phyloP scores from a whole-genome alignment of 2,113 vertebrate genomes.

The Smithornis capensis region DNA sequence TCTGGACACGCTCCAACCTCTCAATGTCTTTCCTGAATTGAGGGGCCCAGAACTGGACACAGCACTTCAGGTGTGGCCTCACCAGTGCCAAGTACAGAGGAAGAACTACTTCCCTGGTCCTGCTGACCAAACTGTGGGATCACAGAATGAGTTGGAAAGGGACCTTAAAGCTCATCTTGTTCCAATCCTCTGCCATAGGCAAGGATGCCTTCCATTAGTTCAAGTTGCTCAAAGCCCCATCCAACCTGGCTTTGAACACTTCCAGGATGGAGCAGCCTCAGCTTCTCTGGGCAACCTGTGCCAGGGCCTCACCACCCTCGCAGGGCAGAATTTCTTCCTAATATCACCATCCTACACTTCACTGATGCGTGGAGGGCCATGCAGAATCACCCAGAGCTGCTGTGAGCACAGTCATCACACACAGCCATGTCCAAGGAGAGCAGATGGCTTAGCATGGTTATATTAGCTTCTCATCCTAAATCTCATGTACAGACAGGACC shows the following conservation, averaged over 20 bases:
- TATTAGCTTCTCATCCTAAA: background rate
- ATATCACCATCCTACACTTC: background rate
- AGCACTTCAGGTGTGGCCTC: background rate
- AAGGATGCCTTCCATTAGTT: background rate
- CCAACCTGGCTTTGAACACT: background rate
- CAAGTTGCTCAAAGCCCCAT: background rate
- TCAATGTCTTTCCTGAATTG: background rate
- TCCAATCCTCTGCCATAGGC: background rate
- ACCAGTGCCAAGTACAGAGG: fast-evolving
- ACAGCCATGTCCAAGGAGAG: background rate
- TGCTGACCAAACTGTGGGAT: background rate
- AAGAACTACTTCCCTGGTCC: background rate
- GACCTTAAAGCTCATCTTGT: background rate
- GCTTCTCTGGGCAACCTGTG: background rate
- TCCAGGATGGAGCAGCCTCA: background rate
- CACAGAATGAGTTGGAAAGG: background rate
- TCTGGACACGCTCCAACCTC: fast-evolving
- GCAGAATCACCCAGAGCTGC: background rate
- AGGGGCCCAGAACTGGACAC: background rate
- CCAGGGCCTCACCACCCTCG: background rate
- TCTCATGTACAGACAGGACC: conserved; percentile 45
- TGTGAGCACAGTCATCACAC: background rate
- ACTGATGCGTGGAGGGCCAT: fast-evolving
- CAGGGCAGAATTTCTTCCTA: background rate
- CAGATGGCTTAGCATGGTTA: background rate